A percentile compares a stretch with the other conserved stretches of the same genome.
Conservation (phyloP, 1,140 invertebrate genomes). For the Neodiprion virginianus region DNA sequence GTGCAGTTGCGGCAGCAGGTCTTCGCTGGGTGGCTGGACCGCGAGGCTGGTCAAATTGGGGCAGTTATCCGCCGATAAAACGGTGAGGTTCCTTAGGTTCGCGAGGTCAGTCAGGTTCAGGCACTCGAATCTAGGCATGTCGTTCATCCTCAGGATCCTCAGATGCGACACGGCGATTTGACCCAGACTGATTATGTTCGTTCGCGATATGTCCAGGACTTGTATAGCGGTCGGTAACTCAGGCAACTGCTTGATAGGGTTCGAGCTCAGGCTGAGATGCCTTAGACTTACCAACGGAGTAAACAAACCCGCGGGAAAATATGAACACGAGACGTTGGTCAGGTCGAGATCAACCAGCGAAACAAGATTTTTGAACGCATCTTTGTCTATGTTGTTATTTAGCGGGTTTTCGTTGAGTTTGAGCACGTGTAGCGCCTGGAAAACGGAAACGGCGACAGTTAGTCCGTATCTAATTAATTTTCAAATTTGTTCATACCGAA, state of each 20-base stretch:
- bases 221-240: conserved; percentile 41
- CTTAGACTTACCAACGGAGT: conserved; percentile 45
- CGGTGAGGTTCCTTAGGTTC: conserved; percentile 37
- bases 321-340: conserved; percentile 44
- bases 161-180: conserved; percentile 45
- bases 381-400: conserved; percentile 49
- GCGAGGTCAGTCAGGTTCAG: conserved; percentile 48
- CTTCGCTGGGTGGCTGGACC: conserved; percentile 33
- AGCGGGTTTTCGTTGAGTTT: conserved; percentile 55
- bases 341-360: conserved; percentile 45
- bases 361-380: conserved; percentile 46
- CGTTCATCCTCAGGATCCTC: conserved; percentile 41
- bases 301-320: conserved; percentile 46
- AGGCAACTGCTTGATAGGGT: conserved; percentile 50
- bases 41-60: conserved; percentile 37
- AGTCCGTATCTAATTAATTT: conserved; percentile 8
- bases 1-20: conserved; percentile 45
- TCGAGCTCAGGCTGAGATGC: conserved; percentile 47
- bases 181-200: conserved; percentile 40
- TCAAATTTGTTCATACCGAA: conserved; percentile 27
- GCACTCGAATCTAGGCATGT: conserved; percentile 47
- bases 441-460: conserved; percentile 20
- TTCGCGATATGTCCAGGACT: conserved; percentile 51
- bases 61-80: conserved; percentile 43
- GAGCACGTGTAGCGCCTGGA: conserved; percentile 50